Evolutionary conservation across 1,140 invertebrate species (phyloP).

Genomic region (Penaeus vannamei): DNA sequence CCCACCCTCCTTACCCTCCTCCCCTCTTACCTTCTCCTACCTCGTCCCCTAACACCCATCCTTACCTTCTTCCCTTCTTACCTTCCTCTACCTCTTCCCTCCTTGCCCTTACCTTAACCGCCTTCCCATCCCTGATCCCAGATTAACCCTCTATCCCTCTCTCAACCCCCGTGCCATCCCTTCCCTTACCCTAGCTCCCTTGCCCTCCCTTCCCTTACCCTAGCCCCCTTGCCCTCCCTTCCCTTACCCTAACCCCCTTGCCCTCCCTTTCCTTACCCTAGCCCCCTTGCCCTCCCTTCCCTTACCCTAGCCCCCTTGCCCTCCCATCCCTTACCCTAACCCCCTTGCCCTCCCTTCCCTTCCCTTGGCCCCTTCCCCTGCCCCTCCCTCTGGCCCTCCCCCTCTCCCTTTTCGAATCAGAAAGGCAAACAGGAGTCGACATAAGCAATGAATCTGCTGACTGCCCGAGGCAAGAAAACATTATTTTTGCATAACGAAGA

Average conservation of each 20-base stretch:
- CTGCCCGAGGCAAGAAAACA: constrained; percentile 20
- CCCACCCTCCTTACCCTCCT: no score
- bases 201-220: neutral
- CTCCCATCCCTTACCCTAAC: neutral
- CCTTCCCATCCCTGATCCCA: no score
- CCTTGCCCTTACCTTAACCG: no score
- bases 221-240: neutral
- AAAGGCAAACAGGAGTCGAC: constrained; percentile 4
- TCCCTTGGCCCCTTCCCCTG: neutral
- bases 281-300: neutral
- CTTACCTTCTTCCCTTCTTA: no score
- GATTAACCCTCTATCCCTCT: neutral
- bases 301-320: no score
- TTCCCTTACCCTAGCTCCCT: neutral
- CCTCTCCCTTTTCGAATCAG: neutral
- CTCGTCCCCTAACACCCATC: no score
- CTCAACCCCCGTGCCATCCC: neutral
- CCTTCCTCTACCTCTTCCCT: no score
- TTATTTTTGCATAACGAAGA: constrained; percentile 34
- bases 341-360: neutral
- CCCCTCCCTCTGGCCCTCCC: neutral
- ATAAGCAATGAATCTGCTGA: constrained; percentile 11
- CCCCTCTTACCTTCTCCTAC: no score
- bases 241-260: no score
- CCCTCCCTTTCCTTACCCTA: neutral